Conservation (phyloP, 2,797 vertebrate species). For the Anguilla megastoma region DNA sequence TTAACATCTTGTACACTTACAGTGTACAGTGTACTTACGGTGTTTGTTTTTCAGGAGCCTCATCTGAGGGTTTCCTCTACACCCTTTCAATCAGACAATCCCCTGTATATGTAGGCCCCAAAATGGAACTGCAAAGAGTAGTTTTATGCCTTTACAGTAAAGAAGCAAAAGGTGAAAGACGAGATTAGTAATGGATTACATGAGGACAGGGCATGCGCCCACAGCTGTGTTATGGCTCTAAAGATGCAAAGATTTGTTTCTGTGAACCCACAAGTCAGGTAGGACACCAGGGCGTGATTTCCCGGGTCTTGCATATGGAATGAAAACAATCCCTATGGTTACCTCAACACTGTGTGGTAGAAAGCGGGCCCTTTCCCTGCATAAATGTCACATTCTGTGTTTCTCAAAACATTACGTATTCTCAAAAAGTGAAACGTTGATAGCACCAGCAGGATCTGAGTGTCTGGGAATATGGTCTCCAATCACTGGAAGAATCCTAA, state of each 20-base stretch:
- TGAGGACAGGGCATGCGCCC: neutral
- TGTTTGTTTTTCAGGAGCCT: neutral
- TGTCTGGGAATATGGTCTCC: neutral
- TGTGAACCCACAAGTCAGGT: constrained; percentile 6
- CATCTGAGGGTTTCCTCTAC: neutral
- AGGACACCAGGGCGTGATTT: neutral
- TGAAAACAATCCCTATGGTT: constrained; percentile 48
- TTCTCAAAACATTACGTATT: neutral
- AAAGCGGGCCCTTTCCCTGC: neutral
- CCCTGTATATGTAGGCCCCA: neutral
- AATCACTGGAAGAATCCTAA: neutral
- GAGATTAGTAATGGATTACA: neutral
- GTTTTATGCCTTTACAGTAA: neutral
- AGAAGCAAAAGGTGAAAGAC: neutral
- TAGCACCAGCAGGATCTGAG: neutral
- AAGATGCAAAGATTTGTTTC: constrained; percentile 19
- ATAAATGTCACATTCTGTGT: neutral
- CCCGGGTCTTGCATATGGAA: constrained; percentile 49
- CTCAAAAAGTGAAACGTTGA: neutral
- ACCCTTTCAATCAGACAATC: neutral
- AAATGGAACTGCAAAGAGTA: neutral
- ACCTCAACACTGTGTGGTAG: neutral
- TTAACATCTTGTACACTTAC: neutral
- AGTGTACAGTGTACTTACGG: neutral
- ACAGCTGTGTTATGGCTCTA: constrained; percentile 27